Base-by-base conservation (phyloP, 1,140 invertebrate species). In the Copidosoma floridanum region DNA sequence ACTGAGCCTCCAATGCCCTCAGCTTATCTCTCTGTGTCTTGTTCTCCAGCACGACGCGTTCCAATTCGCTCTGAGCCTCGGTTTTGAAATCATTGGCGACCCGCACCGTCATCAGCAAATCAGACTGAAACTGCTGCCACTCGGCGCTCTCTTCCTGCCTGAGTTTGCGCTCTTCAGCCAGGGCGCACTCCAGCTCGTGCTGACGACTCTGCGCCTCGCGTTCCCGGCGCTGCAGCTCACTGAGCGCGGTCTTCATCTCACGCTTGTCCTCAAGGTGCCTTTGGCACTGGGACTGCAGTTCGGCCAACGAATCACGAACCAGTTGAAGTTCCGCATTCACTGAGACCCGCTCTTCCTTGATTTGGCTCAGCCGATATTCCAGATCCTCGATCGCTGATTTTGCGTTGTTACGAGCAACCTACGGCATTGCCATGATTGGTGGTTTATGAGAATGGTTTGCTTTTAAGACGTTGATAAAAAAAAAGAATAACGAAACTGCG, bases 11-110 rank as follows among this genome's bases (percentile, higher is more conserved):
- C n/a, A 95, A 77, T 50, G 82, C 74, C 50, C 86, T 82, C 41
- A 92, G 85, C 69, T 88, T 88, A 65, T 95, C 92, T 59, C 88
- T 83, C n/a, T 93, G 85, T 1, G 83, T 74, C 68, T 89, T 89
- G 78, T 95, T 95, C 71, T 96, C 92, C 66, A 88, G 81, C 27
- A 90, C 84, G 7, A 95, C 81, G 61, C 88, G 84, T 72, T 96
- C 92, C 60, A 92, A 82, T 68, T 94, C 90, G 53, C 87, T 84
- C 71, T 92, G 89, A 0, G 91, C 89, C 76, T 93, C 91, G 21
- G 89, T 92, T 75, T 95, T 94, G 77, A 97, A 95, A 74, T 97
- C 93, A 78, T 97, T 96, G 11, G 95, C 94, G 8, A 97, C 94
- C 18, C 94, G 84, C 0, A 98, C 95, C 0, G 94, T 94, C 80